phyloP scores from a whole-genome alignment of 2,113 vertebrate species.

The Galeopterus variegatus region DNA sequence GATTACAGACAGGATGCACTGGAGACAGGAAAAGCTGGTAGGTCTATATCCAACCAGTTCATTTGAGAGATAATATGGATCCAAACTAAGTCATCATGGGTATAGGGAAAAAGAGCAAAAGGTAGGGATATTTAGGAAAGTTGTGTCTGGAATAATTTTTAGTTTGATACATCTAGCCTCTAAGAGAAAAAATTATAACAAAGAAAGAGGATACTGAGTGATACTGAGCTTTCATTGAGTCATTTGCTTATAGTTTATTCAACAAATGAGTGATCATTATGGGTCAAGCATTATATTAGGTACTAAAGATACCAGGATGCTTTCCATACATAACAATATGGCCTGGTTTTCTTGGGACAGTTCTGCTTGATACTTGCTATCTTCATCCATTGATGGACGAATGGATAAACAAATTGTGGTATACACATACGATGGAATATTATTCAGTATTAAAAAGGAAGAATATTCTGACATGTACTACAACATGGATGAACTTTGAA shows the following conservation, averaged over 20 bases:
- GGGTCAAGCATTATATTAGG: background rate
- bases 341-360: background rate
- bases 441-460: background rate
- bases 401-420: background rate
- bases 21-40: background rate
- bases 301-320: background rate
- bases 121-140: background rate
- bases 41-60: background rate
- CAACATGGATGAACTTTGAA: background rate
- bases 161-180: background rate
- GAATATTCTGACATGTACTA: background rate
- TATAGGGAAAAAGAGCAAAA: background rate
- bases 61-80: background rate
- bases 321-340: background rate
- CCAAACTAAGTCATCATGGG: background rate
- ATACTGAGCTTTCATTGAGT: background rate
- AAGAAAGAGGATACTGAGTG: background rate
- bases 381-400: background rate
- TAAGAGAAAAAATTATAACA: background rate
- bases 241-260: background rate
- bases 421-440: background rate
- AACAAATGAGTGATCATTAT: background rate
- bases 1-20: background rate
- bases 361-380: background rate
- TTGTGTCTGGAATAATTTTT: background rate